phyloP scores from a whole-genome alignment of 2,797 vertebrate species.

The Oreortyx pictus region DNA sequence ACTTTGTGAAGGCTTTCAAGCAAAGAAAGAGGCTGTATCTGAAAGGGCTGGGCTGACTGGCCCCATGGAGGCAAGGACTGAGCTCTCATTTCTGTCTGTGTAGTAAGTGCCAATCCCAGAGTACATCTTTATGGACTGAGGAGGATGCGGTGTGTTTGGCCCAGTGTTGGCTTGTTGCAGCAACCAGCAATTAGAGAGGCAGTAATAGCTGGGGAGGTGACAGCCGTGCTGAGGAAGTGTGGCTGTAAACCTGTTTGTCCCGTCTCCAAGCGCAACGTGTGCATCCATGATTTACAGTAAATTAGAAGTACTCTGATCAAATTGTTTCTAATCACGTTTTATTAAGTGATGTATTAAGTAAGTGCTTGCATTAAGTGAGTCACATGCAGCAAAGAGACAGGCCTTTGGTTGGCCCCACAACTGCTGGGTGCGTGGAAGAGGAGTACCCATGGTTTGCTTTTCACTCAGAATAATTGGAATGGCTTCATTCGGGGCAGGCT shows the following conservation, averaged over 20 bases:
- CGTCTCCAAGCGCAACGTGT: background rate
- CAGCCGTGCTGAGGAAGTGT: slow-evolving; percentile 41
- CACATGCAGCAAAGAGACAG: background rate
- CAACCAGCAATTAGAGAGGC: slow-evolving; percentile 51
- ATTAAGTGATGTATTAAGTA: background rate
- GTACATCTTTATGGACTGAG: background rate
- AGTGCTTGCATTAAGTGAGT: background rate
- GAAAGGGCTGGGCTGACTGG: background rate
- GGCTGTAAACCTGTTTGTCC: slow-evolving; percentile 58
- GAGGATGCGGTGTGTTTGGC: background rate
- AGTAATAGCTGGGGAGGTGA: slow-evolving; percentile 38
- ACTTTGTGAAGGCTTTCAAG: background rate
- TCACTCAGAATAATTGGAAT: background rate
- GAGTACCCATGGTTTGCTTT: background rate
- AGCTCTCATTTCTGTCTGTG: background rate
- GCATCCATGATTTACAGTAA: background rate
- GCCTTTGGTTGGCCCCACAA: background rate
- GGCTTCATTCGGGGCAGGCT: background rate
- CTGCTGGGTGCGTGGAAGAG: background rate
- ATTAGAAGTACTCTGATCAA: slow-evolving; percentile 22
- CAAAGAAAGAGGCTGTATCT: background rate
- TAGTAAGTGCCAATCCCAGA: background rate
- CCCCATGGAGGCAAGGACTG: background rate
- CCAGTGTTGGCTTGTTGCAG: background rate
- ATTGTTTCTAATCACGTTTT: background rate